Conservation (phyloP, 35 echinoderm and acorn worm genomes). For the Amphiura filiformis region DNA sequence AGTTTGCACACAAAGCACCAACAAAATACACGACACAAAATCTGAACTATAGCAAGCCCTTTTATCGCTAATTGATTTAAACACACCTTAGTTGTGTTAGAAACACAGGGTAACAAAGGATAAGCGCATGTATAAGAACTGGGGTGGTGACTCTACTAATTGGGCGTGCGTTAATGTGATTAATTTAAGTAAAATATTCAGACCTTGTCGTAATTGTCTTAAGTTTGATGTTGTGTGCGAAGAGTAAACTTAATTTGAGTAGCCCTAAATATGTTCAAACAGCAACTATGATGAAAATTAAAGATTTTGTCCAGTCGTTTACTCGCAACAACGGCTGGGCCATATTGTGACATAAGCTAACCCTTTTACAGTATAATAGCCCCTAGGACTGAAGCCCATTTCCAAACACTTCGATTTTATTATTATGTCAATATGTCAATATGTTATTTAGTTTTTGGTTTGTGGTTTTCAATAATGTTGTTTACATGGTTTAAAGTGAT, state of each 20-base stretch:
- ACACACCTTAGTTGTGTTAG: background rate
- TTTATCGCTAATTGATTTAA: constrained; percentile 1
- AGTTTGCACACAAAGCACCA: background rate
- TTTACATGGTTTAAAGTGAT: too few species aligned
- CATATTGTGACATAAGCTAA: background rate
- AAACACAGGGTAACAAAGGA: background rate
- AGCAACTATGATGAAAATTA: background rate
- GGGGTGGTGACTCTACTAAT: background rate
- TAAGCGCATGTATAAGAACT: background rate
- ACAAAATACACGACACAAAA: background rate
- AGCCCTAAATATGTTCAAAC: background rate
- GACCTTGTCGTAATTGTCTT: background rate
- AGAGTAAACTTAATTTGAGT: background rate
- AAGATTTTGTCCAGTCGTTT: too few species aligned
- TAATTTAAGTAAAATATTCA: background rate
- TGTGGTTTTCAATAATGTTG: too few species aligned
- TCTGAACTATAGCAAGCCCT: background rate
- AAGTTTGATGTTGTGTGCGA: background rate
- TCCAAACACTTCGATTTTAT: background rate
- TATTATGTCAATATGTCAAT: background rate
- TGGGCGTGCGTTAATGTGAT: background rate
- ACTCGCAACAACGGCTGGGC: too few species aligned
- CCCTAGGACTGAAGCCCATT: background rate
- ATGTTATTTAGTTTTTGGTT: too few species aligned
- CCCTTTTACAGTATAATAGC: background rate